Percentiles rank a stretch among this genome's conserved stretches.
These are phyloP conservation scores for Pseudorectes ferrugineus DNA, from an alignment of 2,113 vertebrate species.

Conservation along the genomic window DNA sequence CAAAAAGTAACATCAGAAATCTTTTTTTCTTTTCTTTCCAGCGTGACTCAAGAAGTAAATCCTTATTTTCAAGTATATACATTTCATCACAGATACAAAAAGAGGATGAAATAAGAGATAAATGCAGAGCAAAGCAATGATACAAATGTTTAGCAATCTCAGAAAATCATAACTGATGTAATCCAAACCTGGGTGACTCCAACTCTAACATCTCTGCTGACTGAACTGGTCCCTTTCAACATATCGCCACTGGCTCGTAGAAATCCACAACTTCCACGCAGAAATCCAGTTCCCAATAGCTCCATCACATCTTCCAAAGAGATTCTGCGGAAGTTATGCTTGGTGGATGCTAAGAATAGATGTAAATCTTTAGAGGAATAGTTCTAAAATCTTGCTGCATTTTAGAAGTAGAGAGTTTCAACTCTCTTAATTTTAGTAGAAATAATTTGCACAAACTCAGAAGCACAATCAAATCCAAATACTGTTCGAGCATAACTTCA, in stretches of 20 bases:
- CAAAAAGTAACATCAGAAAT: not conserved
- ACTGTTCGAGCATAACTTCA: not conserved
- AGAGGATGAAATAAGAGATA: not conserved
- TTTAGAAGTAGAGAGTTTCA: not conserved
- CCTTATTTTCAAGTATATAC: not conserved
- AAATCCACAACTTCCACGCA: slow-evolving; percentile 86
- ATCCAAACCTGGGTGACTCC: slow-evolving; percentile 89
- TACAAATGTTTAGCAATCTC: not conserved
- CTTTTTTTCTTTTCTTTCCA: not conserved
- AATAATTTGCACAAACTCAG: not conserved
- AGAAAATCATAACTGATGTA: not conserved
- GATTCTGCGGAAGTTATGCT: slow-evolving; percentile 68
- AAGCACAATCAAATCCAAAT: not conserved
- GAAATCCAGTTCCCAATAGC: slow-evolving; percentile 86
- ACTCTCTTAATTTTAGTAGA: not conserved
- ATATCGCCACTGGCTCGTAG: slow-evolving; percentile 89
- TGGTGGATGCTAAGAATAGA: slow-evolving; percentile 50
- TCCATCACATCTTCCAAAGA: slow-evolving; percentile 87
- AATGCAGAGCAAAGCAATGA: not conserved
- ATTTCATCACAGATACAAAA: not conserved
- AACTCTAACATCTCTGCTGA: slow-evolving; percentile 85
- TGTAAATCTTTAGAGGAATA: not conserved
- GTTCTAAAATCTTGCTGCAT: not conserved
- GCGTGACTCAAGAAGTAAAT: not conserved
- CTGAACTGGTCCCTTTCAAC: slow-evolving; percentile 87